phyloP scores from a whole-genome alignment of 2,888 invertebrate species.

The Philaethria dido region DNA sequence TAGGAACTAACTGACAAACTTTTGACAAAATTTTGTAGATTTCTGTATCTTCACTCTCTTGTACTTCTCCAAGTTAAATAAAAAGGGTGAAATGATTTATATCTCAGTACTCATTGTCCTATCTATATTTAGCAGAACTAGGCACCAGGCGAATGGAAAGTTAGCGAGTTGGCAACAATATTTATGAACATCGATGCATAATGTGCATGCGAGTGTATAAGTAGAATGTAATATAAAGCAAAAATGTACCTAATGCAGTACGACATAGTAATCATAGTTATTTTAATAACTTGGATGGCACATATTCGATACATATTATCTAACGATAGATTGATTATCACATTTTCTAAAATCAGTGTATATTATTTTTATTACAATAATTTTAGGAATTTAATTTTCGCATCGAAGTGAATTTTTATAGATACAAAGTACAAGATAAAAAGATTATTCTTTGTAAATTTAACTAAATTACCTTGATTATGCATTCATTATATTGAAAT shows the following conservation, averaged over 20 bases:
- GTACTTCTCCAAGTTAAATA: constrained; percentile 8
- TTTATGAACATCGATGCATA: constrained; percentile 52
- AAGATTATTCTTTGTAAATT: not conserved
- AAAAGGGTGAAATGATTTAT: constrained; percentile 61
- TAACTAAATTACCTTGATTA: not conserved
- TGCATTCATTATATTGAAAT: not conserved
- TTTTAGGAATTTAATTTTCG: not conserved
- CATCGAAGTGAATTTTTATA: no score
- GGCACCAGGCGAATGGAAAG: constrained; percentile 75
- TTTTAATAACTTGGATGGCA: not conserved
- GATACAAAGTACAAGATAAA: not conserved
- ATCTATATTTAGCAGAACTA: constrained; percentile 73
- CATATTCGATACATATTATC: not conserved
- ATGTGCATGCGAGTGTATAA: constrained; percentile 44
- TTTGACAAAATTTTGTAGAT: constrained; percentile 27
- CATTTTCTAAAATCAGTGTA: no score
- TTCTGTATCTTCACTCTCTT: not conserved
- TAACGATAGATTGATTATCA: not conserved
- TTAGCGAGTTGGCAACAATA: constrained; percentile 72
- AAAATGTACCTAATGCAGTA: not conserved
- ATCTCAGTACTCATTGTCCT: constrained; percentile 65
- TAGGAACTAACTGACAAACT: constrained; percentile 54
- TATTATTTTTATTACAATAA: not conserved
- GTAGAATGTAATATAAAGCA: constrained; percentile 4
- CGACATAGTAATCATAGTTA: not conserved